Conservation (phyloP, 2,797 vertebrate species). For the Lepus townsendii region DNA sequence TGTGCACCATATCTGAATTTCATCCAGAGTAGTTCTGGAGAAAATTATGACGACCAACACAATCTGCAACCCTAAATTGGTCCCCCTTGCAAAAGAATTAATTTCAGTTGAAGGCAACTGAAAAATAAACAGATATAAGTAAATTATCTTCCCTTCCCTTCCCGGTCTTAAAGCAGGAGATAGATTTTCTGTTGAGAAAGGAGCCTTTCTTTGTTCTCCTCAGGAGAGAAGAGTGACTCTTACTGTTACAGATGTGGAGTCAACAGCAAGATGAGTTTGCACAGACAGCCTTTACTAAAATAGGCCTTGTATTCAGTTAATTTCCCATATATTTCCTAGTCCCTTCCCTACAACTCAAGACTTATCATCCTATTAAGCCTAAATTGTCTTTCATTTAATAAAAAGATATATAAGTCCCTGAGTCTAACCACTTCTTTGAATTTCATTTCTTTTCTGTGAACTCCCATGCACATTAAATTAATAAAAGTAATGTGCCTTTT, state of each 20-base stretch:
- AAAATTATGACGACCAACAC: not conserved
- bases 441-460: slow-evolving; percentile 49
- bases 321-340: not conserved
- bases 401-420: not conserved
- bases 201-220: not conserved
- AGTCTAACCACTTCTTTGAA: not conserved
- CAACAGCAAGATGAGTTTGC: not conserved
- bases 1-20: not conserved
- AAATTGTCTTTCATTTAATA: not conserved
- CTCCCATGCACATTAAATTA: not conserved
- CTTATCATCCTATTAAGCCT: not conserved
- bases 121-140: not conserved
- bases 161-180: not conserved
- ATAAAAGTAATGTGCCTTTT: not conserved
- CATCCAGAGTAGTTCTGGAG: not conserved
- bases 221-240: not conserved
- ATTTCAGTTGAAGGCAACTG: slow-evolving; percentile 41
- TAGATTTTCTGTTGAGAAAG: not conserved
- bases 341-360: not conserved
- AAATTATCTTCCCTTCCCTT: not conserved
- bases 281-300: not conserved
- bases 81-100: not conserved
- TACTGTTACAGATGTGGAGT: not conserved
- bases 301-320: not conserved
- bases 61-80: not conserved